These are phyloP conservation scores for Hippocampus mohnikei DNA, from an alignment of 2,113 vertebrate species.

Conservation along the genomic window DNA sequence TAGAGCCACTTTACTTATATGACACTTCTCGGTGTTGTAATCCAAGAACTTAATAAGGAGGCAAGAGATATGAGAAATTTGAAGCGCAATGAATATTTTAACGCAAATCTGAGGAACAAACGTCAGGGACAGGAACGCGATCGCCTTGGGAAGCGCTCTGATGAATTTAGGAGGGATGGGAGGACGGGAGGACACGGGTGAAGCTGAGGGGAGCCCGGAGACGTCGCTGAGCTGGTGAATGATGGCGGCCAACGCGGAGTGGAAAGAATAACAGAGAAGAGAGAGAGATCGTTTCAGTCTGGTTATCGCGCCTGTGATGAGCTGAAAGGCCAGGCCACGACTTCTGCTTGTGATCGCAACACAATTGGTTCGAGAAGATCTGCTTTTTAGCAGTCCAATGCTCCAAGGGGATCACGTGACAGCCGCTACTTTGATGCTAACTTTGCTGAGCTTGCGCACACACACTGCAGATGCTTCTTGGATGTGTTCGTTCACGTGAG, in stretches of 20 bases:
- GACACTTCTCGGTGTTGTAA: neutral
- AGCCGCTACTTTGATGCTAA: conserved; percentile 2
- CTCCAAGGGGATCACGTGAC: neutral
- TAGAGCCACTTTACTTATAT: neutral
- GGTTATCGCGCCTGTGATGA: neutral
- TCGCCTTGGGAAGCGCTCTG: neutral
- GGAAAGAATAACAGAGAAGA: neutral
- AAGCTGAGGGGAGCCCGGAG: neutral
- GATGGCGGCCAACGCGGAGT: neutral
- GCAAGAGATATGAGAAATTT: neutral
- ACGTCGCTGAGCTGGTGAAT: neutral
- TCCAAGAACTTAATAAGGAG: neutral
- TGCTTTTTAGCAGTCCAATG: too few relatives aligned
- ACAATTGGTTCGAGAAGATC: too few relatives aligned
- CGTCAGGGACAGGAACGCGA: neutral
- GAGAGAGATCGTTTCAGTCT: neutral
- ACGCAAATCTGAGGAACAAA: neutral
- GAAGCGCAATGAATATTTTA: neutral
- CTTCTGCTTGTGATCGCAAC: too few relatives aligned
- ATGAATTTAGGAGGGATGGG: conserved; percentile 2
- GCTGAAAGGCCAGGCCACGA: too few relatives aligned
- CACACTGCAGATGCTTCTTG: neutral
- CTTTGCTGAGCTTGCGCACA: neutral
- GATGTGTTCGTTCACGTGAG: neutral
- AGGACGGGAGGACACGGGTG: neutral